Conservation (phyloP, 1,140 invertebrate species). For the Eriosoma lanigerum region DNA sequence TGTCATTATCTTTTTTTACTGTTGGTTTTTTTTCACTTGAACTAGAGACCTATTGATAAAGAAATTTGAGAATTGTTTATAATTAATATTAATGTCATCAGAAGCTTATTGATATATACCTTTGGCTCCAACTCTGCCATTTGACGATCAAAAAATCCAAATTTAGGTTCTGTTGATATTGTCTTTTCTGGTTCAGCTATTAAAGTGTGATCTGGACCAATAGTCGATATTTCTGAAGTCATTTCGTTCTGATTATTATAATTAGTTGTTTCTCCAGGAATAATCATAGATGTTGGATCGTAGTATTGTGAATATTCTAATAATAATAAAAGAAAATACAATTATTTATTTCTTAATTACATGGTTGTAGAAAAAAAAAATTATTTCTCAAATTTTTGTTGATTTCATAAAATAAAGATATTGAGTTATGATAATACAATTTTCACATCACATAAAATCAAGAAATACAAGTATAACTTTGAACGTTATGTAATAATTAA, state of each 20-base stretch:
- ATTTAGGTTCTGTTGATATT: slow-evolving; percentile 38
- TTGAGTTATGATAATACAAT: no score
- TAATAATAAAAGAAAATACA: not conserved
- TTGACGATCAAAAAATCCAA: slow-evolving; percentile 44
- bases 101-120: not conserved
- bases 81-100: not conserved
- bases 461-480: no score
- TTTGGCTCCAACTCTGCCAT: slow-evolving; percentile 44
- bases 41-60: not conserved
- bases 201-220: slow-evolving; percentile 40
- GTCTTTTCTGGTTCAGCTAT: slow-evolving; percentile 36
- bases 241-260: slow-evolving; percentile 40
- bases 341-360: no score
- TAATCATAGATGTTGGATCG: slow-evolving; percentile 37
- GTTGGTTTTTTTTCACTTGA: not conserved
- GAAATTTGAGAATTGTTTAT: not conserved
- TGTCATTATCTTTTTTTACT: slow-evolving; percentile 18
- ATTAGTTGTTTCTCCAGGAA: not conserved
- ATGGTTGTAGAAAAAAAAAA: no score
- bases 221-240: slow-evolving; percentile 44
- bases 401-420: no score
- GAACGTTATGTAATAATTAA: no score
- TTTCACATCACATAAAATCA: no score
- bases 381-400: no score
- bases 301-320: slow-evolving; percentile 38